A percentile compares a stretch with the other conserved stretches of the same genome.
These are phyloP conservation scores for Leptobrachium ailaonicum DNA, from an alignment of 2,113 vertebrate genomes.

Conservation along the genomic window DNA sequence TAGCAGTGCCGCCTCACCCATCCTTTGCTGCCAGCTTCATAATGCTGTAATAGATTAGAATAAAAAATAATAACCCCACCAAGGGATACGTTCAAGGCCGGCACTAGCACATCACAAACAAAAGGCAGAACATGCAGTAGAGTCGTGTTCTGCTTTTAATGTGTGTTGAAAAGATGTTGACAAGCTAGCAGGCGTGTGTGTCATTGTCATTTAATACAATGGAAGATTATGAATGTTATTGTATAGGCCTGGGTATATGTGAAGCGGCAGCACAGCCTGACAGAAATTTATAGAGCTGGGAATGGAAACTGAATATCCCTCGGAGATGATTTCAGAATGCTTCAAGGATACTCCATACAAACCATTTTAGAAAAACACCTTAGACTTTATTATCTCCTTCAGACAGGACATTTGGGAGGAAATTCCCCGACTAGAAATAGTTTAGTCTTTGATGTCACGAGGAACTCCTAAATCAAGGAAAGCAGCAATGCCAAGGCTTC, in stretches of 20 bases:
- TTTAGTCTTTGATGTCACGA: no score
- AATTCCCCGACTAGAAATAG: no score
- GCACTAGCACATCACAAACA: conserved; percentile 4
- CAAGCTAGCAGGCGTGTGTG: background rate
- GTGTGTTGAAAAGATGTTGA: background rate
- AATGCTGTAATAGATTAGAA: no score
- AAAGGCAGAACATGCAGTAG: background rate
- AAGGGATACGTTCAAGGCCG: conserved; percentile 23
- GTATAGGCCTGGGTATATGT: background rate
- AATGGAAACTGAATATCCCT: conserved; percentile 9
- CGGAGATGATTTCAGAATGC: background rate
- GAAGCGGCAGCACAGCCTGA: background rate
- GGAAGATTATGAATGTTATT: background rate
- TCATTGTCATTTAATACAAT: background rate
- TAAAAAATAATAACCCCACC: background rate
- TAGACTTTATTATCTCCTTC: background rate
- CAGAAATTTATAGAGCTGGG: conserved; percentile 9
- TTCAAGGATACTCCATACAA: conserved; percentile 17
- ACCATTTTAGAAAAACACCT: conserved; percentile 14
- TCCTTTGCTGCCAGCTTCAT: background rate
- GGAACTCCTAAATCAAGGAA: no score
- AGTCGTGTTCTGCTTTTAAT: background rate
- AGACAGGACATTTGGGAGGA: no score
- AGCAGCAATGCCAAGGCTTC: no score
- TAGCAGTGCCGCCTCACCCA: background rate